phyloP scores from a whole-genome alignment of 2,888 invertebrate genomes.

The Apotomis betuletana region DNA sequence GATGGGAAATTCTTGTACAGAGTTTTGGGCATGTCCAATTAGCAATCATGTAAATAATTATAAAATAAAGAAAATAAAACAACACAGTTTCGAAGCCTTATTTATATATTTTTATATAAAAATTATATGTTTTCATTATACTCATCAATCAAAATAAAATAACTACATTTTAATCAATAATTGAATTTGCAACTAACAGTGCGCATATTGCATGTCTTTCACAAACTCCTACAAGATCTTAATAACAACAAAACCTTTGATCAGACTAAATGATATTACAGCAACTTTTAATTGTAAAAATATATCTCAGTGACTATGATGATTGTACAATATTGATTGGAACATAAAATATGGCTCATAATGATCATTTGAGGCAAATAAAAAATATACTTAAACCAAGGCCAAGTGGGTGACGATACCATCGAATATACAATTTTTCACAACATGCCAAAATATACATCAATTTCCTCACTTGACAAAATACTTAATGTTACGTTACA shows the following conservation, averaged over 20 bases:
- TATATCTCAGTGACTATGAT: slow-evolving; percentile 59
- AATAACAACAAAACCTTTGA: slow-evolving; percentile 41
- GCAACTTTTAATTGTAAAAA: slow-evolving; percentile 54
- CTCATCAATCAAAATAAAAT: slow-evolving; percentile 69
- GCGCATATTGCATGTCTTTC: slow-evolving; percentile 57
- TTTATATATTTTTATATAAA: slow-evolving; percentile 76
- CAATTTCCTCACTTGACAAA: slow-evolving; percentile 18
- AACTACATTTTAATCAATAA: slow-evolving; percentile 47
- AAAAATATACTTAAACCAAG: slow-evolving; percentile 48
- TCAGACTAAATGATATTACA: slow-evolving; percentile 36
- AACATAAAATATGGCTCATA: slow-evolving; percentile 74
- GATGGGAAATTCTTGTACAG: slow-evolving; percentile 92
- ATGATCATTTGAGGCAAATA: slow-evolving; percentile 61
- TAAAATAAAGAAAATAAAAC: slow-evolving; percentile 62
- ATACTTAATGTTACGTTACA: slow-evolving; percentile 17
- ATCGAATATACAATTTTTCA: slow-evolving; percentile 28
- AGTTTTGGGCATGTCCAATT: slow-evolving; percentile 86
- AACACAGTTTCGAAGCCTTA: slow-evolving; percentile 65
- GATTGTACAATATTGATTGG: slow-evolving; percentile 66
- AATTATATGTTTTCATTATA: slow-evolving; percentile 78
- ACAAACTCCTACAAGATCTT: slow-evolving; percentile 44
- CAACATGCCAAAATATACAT: slow-evolving; percentile 38
- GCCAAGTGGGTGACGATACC: slow-evolving; percentile 16
- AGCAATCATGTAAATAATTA: slow-evolving; percentile 36
- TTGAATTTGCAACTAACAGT: slow-evolving; percentile 44